A percentile compares a stretch with the other conserved stretches of the same genome.
Conservation (phyloP, 2,113 vertebrate species). For the Corydoras maculifer region DNA sequence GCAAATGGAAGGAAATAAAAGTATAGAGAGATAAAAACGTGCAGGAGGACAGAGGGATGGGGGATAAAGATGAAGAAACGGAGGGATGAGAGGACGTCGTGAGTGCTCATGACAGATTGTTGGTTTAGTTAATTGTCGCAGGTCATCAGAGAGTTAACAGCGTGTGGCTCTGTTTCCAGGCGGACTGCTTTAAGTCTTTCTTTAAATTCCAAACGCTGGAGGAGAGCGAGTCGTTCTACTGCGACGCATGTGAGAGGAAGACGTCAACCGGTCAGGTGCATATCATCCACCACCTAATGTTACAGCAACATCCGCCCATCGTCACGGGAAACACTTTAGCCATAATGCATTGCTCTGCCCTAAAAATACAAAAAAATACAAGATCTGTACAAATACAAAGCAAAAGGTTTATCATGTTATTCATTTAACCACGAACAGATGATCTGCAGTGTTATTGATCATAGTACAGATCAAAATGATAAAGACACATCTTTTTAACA, state of each 20-base stretch:
- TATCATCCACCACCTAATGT: neutral
- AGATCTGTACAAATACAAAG: too few species aligned
- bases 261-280: conserved; percentile 51
- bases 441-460: too few species aligned
- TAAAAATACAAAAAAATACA: neutral
- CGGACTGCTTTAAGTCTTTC: conserved; percentile 54
- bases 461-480: too few species aligned
- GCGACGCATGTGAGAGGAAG: conserved; percentile 50
- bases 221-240: conserved; percentile 46
- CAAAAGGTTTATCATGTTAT: neutral
- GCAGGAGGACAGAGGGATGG: too few species aligned
- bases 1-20: too few species aligned
- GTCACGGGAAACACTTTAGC: neutral
- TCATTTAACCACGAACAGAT: too few species aligned
- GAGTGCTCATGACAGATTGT: neutral
- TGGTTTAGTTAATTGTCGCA: neutral
- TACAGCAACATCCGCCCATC: neutral
- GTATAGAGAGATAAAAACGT: too few species aligned
- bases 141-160: neutral
- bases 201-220: conserved; percentile 51
- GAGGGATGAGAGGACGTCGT: too few species aligned
- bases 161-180: conserved; percentile 37
- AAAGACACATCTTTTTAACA: too few species aligned
- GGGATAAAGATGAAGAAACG: too few species aligned
- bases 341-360: neutral